Base-by-base conservation (phyloP, 2,888 invertebrate genomes). In the Oscheius sp. region DNA sequence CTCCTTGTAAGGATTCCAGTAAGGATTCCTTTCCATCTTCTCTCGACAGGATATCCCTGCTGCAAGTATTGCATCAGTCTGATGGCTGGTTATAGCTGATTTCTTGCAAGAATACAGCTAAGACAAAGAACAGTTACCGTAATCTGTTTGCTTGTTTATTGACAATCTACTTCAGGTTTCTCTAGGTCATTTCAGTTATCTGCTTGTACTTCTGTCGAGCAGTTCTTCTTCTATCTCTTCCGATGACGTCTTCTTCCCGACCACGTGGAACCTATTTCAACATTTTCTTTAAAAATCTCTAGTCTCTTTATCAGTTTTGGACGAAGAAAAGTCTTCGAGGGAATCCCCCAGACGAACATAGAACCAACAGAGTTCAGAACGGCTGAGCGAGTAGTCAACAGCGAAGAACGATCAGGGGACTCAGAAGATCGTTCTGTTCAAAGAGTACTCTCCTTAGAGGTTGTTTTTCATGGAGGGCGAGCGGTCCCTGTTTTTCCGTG, bases 331-430 rank as follows among this genome's bases (percentile, higher is more conserved):
- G 24, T 47, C 12, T 47, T 6, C 20, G 20, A 12, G 47, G 54
- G 54, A 36, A 33, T 33, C 36, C 54, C 54, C 54, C 54, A 30
- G 2, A 50, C 33, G 14, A 54, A 33, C 54, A 54, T 32, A 54
- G 54, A 54, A 54, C 54, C 20, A 36, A 54, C 54, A 54, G 54
- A 54, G 54, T 54, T n/a, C 54, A 20, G 17, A 12, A 47, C 47
- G 45, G 17, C 12, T 44, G 17, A 20, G 17, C 45, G 12, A 14
- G 8, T 14, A 9, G 8, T 14, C 54, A 17, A n/a, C 54, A 17
- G 32, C 30, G 54, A 33, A 54, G 33, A 54, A 30, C 54, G 54
- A 17, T 6, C 33, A 54, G 33, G 32, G 54, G 41, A 6, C 41
- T 41, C 4, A 17, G 41, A 41, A 41, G 4, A 14, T 41, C 2